Percentiles rank a stretch among this genome's conserved stretches.
phyloP scores from a whole-genome alignment of 2,888 invertebrate species.

The Rhagophthalmus giganteus region DNA sequence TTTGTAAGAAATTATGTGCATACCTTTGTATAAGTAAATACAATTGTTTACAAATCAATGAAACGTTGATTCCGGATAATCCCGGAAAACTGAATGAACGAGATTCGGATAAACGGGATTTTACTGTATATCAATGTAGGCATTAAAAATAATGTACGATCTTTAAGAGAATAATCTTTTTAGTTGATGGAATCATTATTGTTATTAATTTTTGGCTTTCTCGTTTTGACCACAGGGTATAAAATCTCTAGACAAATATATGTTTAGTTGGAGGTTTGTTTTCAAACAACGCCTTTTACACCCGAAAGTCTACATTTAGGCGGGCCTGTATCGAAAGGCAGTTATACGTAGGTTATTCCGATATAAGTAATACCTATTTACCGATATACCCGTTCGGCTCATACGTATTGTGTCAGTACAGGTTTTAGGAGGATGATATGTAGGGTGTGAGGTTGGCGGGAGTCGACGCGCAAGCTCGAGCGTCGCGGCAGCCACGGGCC shows the following conservation, averaged over 20 bases:
- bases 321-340: conserved; percentile 31
- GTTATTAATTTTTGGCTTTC: no score
- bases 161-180: no score
- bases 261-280: conserved; percentile 32
- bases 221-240: conserved; percentile 10
- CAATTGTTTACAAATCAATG: no score
- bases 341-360: conserved; percentile 23
- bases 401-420: conserved; percentile 18
- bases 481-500: conserved; percentile 42
- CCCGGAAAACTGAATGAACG: no score
- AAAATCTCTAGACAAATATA: conserved; percentile 24
- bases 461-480: conserved; percentile 47
- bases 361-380: conserved; percentile 10
- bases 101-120: no score
- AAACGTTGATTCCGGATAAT: no score
- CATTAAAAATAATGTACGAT: no score
- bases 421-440: conserved; percentile 32
- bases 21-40: no score
- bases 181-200: no score
- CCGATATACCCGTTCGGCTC: conserved; percentile 1
- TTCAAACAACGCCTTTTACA: conserved; percentile 30
- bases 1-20: no score
- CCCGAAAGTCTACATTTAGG: conserved; percentile 33
- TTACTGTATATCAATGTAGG: no score
- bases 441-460: conserved; percentile 38